Conservation (phyloP, 2,113 vertebrate species). For the Gambusia affinis region DNA sequence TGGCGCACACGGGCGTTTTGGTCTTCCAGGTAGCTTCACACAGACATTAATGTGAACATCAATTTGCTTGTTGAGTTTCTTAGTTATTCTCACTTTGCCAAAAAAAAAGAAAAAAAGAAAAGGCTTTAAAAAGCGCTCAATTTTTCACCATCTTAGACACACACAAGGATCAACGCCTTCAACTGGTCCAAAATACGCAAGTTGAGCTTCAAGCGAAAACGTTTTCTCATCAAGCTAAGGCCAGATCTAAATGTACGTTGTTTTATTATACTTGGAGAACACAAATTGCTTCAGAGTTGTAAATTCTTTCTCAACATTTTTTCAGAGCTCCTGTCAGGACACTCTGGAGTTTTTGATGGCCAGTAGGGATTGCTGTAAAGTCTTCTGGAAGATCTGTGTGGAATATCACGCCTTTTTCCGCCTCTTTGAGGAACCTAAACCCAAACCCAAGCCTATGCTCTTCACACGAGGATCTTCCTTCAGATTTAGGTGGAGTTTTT, state of each 20-base stretch:
- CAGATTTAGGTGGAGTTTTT: constrained; percentile 91
- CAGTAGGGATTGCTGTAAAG: constrained; percentile 96
- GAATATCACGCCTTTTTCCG: constrained; percentile 99
- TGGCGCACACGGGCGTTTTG: constrained; percentile 93
- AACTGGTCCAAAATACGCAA: constrained; percentile 99
- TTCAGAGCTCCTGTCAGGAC: constrained; percentile 91
- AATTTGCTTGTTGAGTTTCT: background rate
- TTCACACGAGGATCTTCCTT: constrained; percentile 97
- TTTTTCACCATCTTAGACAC: constrained; percentile 79
- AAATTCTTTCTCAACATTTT: background rate
- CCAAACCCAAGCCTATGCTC: constrained; percentile 94
- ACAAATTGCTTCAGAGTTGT: background rate
- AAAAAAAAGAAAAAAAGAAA: background rate
- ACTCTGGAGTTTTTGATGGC: constrained; percentile 96
- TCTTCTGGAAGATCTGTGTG: constrained; percentile 99
- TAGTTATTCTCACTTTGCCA: background rate
- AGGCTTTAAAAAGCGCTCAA: background rate
- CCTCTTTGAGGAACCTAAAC: constrained; percentile 96
- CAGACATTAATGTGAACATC: background rate
- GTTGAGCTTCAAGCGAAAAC: constrained; percentile 98
- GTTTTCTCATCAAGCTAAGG: constrained; percentile 95
- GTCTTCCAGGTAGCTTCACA: constrained; percentile 90
- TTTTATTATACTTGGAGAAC: background rate
- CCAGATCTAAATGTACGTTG: constrained; percentile 87
- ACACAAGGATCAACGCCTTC: constrained; percentile 96